Base-by-base conservation (phyloP, 1,140 invertebrate species). In the Mylabris phalerata region DNA sequence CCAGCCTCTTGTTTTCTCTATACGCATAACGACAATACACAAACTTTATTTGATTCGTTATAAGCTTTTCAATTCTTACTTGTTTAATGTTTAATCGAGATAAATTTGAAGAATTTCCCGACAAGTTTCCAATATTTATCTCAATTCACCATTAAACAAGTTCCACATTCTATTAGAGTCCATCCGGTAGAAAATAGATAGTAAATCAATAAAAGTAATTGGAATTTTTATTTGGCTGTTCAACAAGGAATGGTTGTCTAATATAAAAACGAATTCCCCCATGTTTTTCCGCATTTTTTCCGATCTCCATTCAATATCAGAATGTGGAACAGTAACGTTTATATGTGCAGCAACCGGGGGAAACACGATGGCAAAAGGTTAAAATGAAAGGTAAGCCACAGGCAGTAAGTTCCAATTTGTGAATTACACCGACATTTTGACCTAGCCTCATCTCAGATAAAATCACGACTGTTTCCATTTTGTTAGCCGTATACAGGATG, bases 201-300 rank as follows among this genome's bases (percentile, higher is more conserved):
- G 56, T n/a, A 50, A 58, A 58, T 58, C 56, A 43, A 58, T 58
- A 50, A 46, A 58, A 46, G 42, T 58, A 50, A 58, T 58, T 58
- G 56, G 48, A 58, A 58, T 58, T 50, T 58, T 58, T 58, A 58
- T 51, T 58, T 58, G 56, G 45, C 56, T 58, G 48, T 58, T 58
- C 41, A 41, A 58, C 48, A 50, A 50, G 56, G 45, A 58, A 50
- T 44, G 56, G 47, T 58, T 50, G 56, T 58, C 56, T 50, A 58
- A 58, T 58, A 58, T 46, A 58, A 58, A 27, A 32, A 25, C 42
- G n/a, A 50, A 58, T 38, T 50, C 48, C 32, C 4, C 32, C 32
- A 32, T 7, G 7, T 3, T 32, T 32, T 32, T 32, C 32, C 32
- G 7, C 32, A 32, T 32, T 7, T 32, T 5, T 32, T 32, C 32